phyloP scores from a whole-genome alignment of 2,888 invertebrate species.

The Phengaris arion region DNA sequence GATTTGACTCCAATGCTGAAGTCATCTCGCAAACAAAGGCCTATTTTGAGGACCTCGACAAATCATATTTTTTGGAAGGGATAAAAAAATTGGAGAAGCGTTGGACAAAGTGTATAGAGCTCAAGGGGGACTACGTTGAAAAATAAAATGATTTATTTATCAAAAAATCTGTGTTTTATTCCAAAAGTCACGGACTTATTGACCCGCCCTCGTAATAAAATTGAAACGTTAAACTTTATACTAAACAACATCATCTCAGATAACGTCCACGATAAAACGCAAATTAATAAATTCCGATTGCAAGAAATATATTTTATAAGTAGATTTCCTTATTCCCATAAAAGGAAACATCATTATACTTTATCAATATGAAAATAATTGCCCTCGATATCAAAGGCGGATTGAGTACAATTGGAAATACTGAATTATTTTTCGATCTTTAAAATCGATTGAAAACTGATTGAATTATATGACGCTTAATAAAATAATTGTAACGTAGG shows the following conservation, averaged over 20 bases:
- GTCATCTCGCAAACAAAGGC: too few relatives aligned
- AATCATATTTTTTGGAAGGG: too few relatives aligned
- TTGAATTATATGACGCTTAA: neutral
- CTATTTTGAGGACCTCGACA: too few relatives aligned
- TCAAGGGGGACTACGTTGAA: too few relatives aligned
- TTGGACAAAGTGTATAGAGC: too few relatives aligned
- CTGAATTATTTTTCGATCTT: neutral
- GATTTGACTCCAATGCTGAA: too few relatives aligned
- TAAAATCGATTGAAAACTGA: neutral
- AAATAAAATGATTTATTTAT: too few relatives aligned
- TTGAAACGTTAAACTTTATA: neutral
- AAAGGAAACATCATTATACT: neutral
- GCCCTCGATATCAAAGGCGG: neutral
- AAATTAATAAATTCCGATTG: neutral
- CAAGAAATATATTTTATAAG: constrained; percentile 11
- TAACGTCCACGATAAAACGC: neutral
- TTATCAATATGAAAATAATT: constrained; percentile 28
- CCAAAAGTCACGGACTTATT: too few relatives aligned
- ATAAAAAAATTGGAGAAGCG: too few relatives aligned
- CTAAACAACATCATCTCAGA: neutral
- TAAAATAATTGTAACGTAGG: neutral
- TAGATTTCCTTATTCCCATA: neutral
- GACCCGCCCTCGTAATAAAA: too few relatives aligned
- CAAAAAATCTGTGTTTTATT: too few relatives aligned
- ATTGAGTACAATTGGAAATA: neutral